Evolutionary conservation across 2,797 vertebrate species (phyloP), one percentile per base, ranked within the genome.

Genomic region (Acanthurus lineatus): DNA sequence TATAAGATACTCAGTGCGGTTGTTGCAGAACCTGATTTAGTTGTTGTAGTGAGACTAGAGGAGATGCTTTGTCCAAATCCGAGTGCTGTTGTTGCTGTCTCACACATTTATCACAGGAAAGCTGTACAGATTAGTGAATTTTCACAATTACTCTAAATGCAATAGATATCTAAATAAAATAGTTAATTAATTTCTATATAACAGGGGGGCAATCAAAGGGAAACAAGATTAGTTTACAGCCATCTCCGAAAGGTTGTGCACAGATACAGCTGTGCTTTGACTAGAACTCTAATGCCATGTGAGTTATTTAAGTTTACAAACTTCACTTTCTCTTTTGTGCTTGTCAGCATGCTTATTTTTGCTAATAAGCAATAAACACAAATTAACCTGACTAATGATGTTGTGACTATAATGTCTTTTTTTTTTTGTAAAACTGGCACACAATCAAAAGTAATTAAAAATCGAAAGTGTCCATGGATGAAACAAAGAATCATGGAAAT

Each of bases 321-420:
- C 51, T 63, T 61, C 35, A 17, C 47, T 15, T 15, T 51, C 28
- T 70, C n/a, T 59, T n/a, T n/a, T 25, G 6, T 35, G 40, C 49
- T 54, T 53, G 25, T 64, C 47, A 12, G 8, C 32, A 12, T 49
- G 32, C 28, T 47, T 56, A 48, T 19, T 15, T 7, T 20, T 64
- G 38, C 38, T 63, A 64, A 64, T 56, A 57, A 49, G 10, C 15
- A 25, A 15, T 64, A 20, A 19, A 28, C 70, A 17, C 20, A 61
- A 12, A 61, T 14, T 38, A 60, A 45, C 35, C n/a, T 70, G 22
- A 62, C 32, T 35, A 49, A 25, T 11, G 44, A 45, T 45, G 44
- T 15, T 15, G 44, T 35, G 32, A 35, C 32, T 35, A 35, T 35
- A 35, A 35, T 11, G 19, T 32, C 3, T 35, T 35, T 35, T 35